Evolutionary conservation across 2,888 invertebrate genomes (phyloP), one percentile per base, ranked within the genome.

Genomic region (Drosophila macrospina): DNA sequence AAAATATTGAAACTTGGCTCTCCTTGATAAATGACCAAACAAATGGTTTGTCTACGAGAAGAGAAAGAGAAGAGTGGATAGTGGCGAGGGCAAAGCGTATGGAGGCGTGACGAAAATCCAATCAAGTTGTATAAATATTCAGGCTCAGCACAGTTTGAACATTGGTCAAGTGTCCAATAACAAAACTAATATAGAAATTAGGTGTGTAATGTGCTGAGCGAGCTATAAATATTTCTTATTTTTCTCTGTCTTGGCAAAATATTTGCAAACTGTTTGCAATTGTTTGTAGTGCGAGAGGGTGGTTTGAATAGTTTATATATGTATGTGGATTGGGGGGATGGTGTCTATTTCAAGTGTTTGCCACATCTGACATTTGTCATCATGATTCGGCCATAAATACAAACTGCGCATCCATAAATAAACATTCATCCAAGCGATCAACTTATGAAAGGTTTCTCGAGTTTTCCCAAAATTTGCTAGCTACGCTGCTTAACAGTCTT

Each of bases 71-170:
- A 10, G 26, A 20, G 4, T 5, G 10, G 11, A n/a, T n/a, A n/a
- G n/a, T n/a, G 16, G 15, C 3, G 10, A 3, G 13, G 0, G 24
- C 5, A 11, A 2, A 15, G 26, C 13, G 20, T 20, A 24, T 50
- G 48, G 48, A 64, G 87, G 81, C 89, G 90, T 90, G 88, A 89
- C 90, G 80, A 89, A 89, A 83, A 78, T 78, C 83, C 89, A 89
- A 90, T 90, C 90, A 89, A 80, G 78, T 71, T 72, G 68, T 78
- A 82, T 71, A 85, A 74, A 86, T 75, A 85, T 77, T 66, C 78
- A 67, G 45, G 67, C 51, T 59, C 54, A 70, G 63, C 67, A 51
- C 67, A 51, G 36, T 11, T 42, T 34, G 36, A 42, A 42, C 73
- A 48, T 20, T 47, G 68, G 63, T 39, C 57, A 44, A 52, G 20